A percentile compares a stretch with the other conserved stretches of the same genome.
Evolutionary conservation across 2,113 vertebrate species (phyloP).

Genomic region (Mirounga angustirostris): DNA sequence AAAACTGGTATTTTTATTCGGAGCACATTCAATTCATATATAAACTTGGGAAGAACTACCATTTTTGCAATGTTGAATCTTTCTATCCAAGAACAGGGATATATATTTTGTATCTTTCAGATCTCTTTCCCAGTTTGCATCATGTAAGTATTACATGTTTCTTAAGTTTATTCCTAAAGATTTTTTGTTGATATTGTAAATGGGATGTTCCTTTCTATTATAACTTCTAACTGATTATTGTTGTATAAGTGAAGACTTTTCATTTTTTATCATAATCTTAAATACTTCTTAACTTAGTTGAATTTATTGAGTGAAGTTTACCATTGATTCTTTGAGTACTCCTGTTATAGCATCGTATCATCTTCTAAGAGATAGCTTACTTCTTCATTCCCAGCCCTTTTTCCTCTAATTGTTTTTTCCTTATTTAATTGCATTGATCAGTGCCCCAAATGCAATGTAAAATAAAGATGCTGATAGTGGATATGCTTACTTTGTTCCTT

Average conservation of each 20-base stretch:
- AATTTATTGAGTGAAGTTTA: constrained; percentile 13
- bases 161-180: not conserved
- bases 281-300: not conserved
- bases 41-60: not conserved
- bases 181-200: not conserved
- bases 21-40: not conserved
- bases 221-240: not conserved
- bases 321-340: not conserved
- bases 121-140: not conserved
- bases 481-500: not conserved
- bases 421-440: not conserved
- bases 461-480: not conserved
- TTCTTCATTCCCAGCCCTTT: constrained; percentile 1
- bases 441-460: not conserved
- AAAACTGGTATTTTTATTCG: not conserved
- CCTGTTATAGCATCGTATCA: not conserved
- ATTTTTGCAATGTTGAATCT: not conserved
- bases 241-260: not conserved
- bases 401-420: not conserved
- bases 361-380: not conserved
- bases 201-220: not conserved
- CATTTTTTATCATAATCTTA: not conserved
- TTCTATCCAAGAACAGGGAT: not conserved
- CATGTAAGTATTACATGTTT: not conserved
- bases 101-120: not conserved